Conservation (phyloP, 2,888 invertebrate genomes). For the Torymus texanus region DNA sequence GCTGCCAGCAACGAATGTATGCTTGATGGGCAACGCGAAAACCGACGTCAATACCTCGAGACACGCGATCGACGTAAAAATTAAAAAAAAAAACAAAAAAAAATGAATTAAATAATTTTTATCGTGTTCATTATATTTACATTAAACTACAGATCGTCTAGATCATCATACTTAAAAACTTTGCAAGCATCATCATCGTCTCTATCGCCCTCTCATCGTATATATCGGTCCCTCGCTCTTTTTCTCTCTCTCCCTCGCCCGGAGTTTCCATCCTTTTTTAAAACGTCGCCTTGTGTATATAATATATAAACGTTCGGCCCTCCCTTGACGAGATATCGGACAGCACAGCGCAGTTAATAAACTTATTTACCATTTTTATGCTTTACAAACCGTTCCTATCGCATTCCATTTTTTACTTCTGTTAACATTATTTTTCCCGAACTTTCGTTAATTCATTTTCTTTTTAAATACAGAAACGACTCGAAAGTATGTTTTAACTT, state of each 20-base stretch:
- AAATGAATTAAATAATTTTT: constrained; percentile 23
- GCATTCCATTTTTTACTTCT: constrained; percentile 56
- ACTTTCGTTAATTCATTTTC: constrained; percentile 4
- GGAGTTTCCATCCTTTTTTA: constrained; percentile 34
- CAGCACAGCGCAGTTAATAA: constrained; percentile 64
- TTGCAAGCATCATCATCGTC: constrained; percentile 15
- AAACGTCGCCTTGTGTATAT: constrained; percentile 39
- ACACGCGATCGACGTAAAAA: background rate
- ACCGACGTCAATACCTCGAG: background rate
- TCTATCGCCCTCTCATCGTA: background rate
- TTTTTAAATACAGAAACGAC: constrained; percentile 50
- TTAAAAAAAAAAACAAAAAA: no score
- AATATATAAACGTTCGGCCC: constrained; percentile 68
- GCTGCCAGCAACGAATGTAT: background rate
- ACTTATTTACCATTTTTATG: constrained; percentile 32
- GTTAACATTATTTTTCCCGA: background rate
- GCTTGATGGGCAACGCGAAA: background rate
- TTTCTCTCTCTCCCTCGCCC: constrained; percentile 34
- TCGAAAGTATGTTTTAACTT: constrained; percentile 26
- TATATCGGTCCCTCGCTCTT: constrained; percentile 49
- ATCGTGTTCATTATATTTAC: constrained; percentile 38
- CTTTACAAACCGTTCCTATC: constrained; percentile 29
- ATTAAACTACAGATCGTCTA: constrained; percentile 45
- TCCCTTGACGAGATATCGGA: constrained; percentile 67
- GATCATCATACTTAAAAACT: constrained; percentile 24